Conservation (phyloP, 1,140 invertebrate species). For the Drosophila nannoptera region DNA sequence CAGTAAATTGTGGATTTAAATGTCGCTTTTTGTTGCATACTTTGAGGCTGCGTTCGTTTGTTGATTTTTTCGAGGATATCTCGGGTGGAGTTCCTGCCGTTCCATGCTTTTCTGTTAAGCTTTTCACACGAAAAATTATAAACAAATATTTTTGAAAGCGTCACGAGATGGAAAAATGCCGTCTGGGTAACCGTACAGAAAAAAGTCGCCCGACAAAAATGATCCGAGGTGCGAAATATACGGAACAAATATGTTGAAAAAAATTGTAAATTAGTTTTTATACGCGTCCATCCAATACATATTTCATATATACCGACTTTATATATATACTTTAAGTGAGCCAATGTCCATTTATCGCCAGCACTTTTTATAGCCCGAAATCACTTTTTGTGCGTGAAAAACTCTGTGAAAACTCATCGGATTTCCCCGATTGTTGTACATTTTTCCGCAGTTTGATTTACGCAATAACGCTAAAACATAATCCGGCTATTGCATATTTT, state of each 20-base stretch:
- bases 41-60: background rate
- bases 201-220: slow-evolving; percentile 8
- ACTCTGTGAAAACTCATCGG: no score
- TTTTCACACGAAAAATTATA: slow-evolving; percentile 17
- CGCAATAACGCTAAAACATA: no score
- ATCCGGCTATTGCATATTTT: no score
- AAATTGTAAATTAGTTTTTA: no score
- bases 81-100: background rate
- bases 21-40: background rate
- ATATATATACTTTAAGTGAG: no score
- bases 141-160: slow-evolving; percentile 36
- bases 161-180: background rate
- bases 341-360: no score
- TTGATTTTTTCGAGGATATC: slow-evolving; percentile 11
- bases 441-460: no score
- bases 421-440: no score
- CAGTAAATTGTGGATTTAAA: background rate
- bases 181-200: background rate
- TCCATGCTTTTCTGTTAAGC: background rate
- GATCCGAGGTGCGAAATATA: background rate
- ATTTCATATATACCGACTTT: no score
- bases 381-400: no score
- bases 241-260: background rate
- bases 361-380: no score
- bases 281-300: no score